These are phyloP conservation scores for Melitaea athalia DNA, from an alignment of 2,888 invertebrate species.

Conservation along the genomic window DNA sequence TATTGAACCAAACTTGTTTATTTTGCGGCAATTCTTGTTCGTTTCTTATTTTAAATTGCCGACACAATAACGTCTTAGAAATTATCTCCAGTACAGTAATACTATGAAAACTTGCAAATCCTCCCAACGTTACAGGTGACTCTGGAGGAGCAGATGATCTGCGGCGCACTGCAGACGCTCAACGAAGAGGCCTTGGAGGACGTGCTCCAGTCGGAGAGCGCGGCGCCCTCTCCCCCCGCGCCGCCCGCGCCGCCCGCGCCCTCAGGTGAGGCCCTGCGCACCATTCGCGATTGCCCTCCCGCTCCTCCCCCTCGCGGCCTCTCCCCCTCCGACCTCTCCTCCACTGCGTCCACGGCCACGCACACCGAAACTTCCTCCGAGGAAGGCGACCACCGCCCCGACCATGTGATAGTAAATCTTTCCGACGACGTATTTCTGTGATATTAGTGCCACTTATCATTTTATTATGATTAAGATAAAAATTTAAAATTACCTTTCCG, in stretches of 20 bases:
- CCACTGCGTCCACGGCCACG: conserved; percentile 24
- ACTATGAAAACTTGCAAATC: not conserved
- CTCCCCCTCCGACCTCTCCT: conserved; percentile 36
- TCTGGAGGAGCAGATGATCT: conserved; percentile 96
- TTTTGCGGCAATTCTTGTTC: too few species aligned
- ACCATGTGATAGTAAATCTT: conserved; percentile 63
- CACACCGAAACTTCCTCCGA: conserved; percentile 39
- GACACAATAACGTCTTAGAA: too few species aligned
- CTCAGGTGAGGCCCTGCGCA: conserved; percentile 39
- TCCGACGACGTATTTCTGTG: conserved; percentile 65
- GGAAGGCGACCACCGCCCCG: conserved; percentile 43
- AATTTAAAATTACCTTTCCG: not conserved
- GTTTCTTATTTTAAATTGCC: too few species aligned
- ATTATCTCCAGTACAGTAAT: not conserved
- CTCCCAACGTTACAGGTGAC: conserved; percentile 85
- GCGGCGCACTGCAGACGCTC: conserved; percentile 94
- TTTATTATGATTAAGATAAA: not conserved
- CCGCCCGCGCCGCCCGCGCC: conserved; percentile 42
- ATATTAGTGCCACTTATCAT: conserved; percentile 22
- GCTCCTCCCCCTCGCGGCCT: conserved; percentile 50
- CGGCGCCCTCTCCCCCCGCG: conserved; percentile 59
- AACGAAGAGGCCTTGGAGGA: conserved; percentile 97
- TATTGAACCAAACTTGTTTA: too few species aligned
- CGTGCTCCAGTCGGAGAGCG: conserved; percentile 88
- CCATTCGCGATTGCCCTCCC: conserved; percentile 35